Base-by-base conservation (phyloP, 2,113 vertebrate genomes). In the Illadopsis cleaveri region DNA sequence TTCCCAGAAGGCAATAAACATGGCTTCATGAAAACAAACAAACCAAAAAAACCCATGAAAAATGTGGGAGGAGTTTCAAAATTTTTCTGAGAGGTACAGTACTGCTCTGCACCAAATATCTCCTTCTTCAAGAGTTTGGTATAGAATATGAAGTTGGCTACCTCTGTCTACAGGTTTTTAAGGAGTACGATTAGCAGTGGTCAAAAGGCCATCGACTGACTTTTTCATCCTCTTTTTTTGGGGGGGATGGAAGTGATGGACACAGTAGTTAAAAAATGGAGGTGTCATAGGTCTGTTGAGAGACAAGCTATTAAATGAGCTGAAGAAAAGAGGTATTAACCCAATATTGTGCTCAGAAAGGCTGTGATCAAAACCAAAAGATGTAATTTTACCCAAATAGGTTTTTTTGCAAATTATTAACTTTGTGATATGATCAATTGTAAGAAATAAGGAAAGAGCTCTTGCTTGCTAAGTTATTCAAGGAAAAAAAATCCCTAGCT, bases 61-160 rank as follows among this genome's bases (percentile, higher is more conserved):
- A 82, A 58, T 12, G 1, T 14, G 35, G 2, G 4, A 6, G 0
- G 3, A 2, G 54, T 70, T 75, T n/a, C 1, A 22, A 42, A 21
- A 6, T 42, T 82, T 92, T 88, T 76, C n/a, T 19, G 27, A 40
- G 27, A 23, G 6, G 1, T 21, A 28, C 11, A 31, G 6, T 65
- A 51, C 27, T 27, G 28, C 19, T 53, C 27, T 77, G 12, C 82
- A 37, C 6, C 8, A 65, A 51, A 57, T 19, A 44, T 20, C 15
- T 6, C 2, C 33, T 35, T 57, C n/a, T 70, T 79, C 31, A 56
- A 44, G 53, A 37, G 11, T 45, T 13, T 48, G 45, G 24, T 64
- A n/a, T 2, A 71, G 42, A 86, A 73, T 66, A 50, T 20, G 3
- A 78, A 54, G 14, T 40, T 57, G 68, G 30, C 9, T 65, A 7